Conservation (phyloP, 2,888 invertebrate genomes). For the Dilophus febrilis region DNA sequence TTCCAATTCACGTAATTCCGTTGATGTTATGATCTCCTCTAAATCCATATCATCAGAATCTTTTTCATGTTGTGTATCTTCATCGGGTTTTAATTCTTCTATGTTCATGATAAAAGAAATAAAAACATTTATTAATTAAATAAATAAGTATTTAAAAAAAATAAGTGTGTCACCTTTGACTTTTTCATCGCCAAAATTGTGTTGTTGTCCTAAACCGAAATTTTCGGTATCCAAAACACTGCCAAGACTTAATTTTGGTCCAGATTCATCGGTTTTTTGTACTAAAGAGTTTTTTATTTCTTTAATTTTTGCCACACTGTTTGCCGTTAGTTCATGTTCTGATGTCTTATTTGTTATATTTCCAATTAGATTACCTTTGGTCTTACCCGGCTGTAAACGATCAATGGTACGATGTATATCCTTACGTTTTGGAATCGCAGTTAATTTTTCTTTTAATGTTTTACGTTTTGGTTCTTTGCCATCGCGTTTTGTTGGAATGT, state of each 20-base stretch:
- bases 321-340: conserved; percentile 37
- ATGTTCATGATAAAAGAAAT: too few species aligned
- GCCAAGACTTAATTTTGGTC: conserved; percentile 69
- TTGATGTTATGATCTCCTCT: conserved; percentile 10
- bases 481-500: conserved; percentile 27
- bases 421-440: conserved; percentile 32
- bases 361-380: conserved; percentile 68
- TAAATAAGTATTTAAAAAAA: too few species aligned
- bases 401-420: conserved; percentile 72
- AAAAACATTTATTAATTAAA: too few species aligned
- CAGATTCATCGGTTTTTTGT: conserved; percentile 45
- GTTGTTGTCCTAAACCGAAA: conserved; percentile 45
- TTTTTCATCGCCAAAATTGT: conserved; percentile 37
- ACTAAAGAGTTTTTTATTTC: conserved; percentile 38
- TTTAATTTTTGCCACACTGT: conserved; percentile 34
- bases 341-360: conserved; percentile 44
- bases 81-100: too few species aligned
- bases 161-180: conserved; percentile 7
- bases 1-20: conserved; percentile 4
- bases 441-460: conserved; percentile 26
- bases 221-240: conserved; percentile 62
- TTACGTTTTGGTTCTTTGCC: conserved; percentile 30
- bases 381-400: conserved; percentile 68
- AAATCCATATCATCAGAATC: conserved; percentile 11
- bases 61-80: background rate